A percentile compares a stretch with the other conserved stretches of the same genome.
phyloP scores from a whole-genome alignment of 2,888 invertebrate species.

The Scrobipalpa atriplicella region DNA sequence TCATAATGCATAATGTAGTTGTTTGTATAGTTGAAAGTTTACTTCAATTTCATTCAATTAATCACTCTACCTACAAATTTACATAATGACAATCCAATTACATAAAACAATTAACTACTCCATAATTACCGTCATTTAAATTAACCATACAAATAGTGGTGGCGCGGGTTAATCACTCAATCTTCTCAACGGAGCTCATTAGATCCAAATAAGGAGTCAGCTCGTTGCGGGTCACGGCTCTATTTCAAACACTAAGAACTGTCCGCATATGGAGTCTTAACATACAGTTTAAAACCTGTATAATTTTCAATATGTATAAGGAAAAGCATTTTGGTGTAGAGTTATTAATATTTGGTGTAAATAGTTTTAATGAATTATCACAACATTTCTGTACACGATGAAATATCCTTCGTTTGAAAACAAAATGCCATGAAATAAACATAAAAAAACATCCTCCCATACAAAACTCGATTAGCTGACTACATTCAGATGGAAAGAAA shows the following conservation, averaged over 20 bases:
- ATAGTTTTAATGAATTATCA: too few relatives aligned
- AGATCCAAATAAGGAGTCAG: slow-evolving; percentile 22
- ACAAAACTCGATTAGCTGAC: neutral
- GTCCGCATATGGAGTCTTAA: neutral
- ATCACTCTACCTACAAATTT: neutral
- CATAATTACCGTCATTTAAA: neutral
- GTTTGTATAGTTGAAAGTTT: neutral
- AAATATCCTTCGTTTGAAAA: too few relatives aligned
- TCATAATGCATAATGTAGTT: too few relatives aligned
- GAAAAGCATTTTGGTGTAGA: too few relatives aligned
- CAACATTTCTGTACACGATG: too few relatives aligned
- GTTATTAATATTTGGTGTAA: too few relatives aligned
- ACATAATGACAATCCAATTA: too few relatives aligned
- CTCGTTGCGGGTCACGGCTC: slow-evolving; percentile 23
- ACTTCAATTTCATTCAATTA: neutral
- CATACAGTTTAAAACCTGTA: too few relatives aligned
- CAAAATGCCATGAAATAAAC: too few relatives aligned
- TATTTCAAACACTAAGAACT: neutral
- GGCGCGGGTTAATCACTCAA: slow-evolving; percentile 22
- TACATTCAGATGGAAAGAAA: too few relatives aligned
- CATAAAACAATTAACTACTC: neutral
- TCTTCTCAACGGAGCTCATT: slow-evolving; percentile 12
- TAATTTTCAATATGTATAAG: too few relatives aligned
- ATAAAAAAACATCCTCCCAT: neutral
- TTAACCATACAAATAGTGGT: neutral